These are phyloP conservation scores for Cerastoderma edule DNA, from an alignment of 2,888 invertebrate species.

Conservation along the genomic window DNA sequence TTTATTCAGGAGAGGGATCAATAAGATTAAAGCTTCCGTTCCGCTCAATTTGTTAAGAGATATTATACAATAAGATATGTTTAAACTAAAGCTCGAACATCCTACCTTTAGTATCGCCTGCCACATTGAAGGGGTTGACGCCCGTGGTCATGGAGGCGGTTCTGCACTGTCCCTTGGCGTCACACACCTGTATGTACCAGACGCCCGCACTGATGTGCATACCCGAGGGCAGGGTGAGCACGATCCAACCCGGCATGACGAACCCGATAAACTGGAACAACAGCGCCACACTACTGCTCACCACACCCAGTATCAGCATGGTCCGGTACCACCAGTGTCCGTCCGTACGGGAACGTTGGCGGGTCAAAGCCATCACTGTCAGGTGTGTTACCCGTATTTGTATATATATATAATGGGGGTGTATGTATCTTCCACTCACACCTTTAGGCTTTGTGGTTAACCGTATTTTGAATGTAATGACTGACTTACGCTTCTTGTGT, in stretches of 20 bases:
- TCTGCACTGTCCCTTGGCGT: conserved; percentile 23
- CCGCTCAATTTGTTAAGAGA: no score
- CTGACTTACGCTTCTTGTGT: no score
- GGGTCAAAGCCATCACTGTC: conserved; percentile 36
- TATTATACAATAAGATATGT: no score
- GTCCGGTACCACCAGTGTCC: conserved; percentile 49
- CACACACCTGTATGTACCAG: conserved; percentile 58
- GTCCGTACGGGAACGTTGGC: conserved; percentile 49
- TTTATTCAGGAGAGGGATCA: no score
- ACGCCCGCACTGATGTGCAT: conserved; percentile 49
- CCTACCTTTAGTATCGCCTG: conserved; percentile 43
- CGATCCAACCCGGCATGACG: conserved; percentile 59
- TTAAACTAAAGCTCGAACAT: no score
- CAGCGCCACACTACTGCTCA: conserved; percentile 34
- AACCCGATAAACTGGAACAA: conserved; percentile 55
- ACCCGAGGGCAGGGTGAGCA: conserved; percentile 47
- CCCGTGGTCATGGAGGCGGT: conserved; percentile 57
- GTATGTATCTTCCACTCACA: no score
- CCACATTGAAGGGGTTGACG: conserved; percentile 57
- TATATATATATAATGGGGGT: neutral
- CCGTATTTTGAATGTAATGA: no score
- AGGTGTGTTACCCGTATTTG: neutral
- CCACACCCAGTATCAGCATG: conserved; percentile 30
- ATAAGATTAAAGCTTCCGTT: no score
- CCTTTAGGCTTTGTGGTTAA: no score